phyloP scores from a whole-genome alignment of 2,113 vertebrate genomes.

The Antechinus stuartii region DNA sequence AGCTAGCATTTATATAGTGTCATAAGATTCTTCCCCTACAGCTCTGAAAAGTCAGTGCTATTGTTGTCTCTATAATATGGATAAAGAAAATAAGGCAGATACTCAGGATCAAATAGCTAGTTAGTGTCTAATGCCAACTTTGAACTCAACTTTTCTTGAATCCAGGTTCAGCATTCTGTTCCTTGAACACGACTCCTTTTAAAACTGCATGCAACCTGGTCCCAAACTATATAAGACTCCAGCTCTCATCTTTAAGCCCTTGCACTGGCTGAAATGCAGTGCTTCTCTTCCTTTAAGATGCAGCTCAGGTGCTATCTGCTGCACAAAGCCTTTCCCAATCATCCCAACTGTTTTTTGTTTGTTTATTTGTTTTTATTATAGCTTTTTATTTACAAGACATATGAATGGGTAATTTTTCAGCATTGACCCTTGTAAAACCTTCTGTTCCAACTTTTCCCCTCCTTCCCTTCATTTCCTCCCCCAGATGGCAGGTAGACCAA shows the following conservation, averaged over 20 bases:
- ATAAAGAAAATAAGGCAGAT: too few relatives aligned
- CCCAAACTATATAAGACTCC: neutral
- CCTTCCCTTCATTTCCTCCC: too few relatives aligned
- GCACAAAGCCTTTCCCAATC: neutral
- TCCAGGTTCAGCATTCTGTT: neutral
- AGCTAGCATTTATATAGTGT: neutral
- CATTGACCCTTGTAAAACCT: too few relatives aligned
- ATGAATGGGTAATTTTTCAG: too few relatives aligned
- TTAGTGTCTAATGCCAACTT: neutral
- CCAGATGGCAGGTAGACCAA: too few relatives aligned
- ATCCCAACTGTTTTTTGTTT: neutral
- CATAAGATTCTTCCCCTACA: neutral
- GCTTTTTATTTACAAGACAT: too few relatives aligned
- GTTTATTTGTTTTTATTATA: too few relatives aligned
- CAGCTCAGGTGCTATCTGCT: neutral
- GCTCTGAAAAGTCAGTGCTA: neutral
- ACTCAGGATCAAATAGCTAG: neutral
- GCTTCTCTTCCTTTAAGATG: neutral
- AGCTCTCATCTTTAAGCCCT: neutral
- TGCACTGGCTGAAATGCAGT: neutral
- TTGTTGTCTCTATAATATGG: neutral
- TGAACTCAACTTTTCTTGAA: neutral
- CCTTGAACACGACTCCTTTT: neutral
- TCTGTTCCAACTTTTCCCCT: too few relatives aligned
- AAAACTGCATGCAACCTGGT: neutral